Evolutionary conservation across 2,888 invertebrate genomes (phyloP), one percentile per base, ranked within the genome.

Genomic region (Gnatocerus cornutus): DNA sequence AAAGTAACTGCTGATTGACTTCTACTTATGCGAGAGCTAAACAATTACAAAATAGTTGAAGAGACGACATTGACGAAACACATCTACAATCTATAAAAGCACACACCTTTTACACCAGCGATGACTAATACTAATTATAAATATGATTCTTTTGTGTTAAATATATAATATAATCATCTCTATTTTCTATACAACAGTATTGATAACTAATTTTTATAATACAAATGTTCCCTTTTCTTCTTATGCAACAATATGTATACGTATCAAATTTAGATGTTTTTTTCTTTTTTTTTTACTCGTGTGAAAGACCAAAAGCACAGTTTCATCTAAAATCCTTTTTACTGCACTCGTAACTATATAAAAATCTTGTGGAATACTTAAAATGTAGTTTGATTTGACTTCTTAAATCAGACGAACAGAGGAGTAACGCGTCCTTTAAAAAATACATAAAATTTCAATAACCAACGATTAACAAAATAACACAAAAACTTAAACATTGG

Each of bases 51-150:
- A 73, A 71, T 72, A 74, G 71, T 69, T 74, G 59, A 72, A 73
- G 69, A 79, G 76, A 81, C 79, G 74, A 81, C 80, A 80, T 73
- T 76, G 79, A 80, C 75, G 69, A 75, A 80, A 80, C 79, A 81
- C 79, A 76, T 76, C 79, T 80, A 80, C 79, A 73, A 79, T 75
- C 83, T 83, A 84, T 80, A 80, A 81, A 84, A 84, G 85, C 84
- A 84, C 84, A 85, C 83, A 84, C 83, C 84, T 82, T 84, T 82
- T 84, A 84, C 81, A 84, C 84, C 82, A 81, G 83, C 83, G 77
- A 74, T 77, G 76, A 79, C 82, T 82, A 81, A 79, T 74, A 76
- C 81, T 82, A 82, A 73, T 81, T 81, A 83, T 84, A 84, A 84
- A 84, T 84, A 84, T 80, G 78, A 79, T 77, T 79, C 78, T 77